Conservation (phyloP, 2,888 invertebrate genomes). For the Pammene fasciana region DNA sequence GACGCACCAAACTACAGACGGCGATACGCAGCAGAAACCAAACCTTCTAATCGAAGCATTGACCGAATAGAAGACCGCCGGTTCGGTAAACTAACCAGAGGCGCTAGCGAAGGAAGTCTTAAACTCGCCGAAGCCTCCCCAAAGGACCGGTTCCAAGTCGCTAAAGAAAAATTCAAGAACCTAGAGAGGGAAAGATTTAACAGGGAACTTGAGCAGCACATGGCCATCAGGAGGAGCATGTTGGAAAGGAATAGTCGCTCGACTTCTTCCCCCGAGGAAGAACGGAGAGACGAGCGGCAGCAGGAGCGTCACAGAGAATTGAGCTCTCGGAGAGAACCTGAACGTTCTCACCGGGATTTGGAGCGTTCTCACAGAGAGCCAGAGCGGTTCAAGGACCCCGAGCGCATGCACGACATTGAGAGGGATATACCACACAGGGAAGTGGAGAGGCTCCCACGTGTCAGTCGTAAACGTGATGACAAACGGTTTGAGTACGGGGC, state of each 20-base stretch:
- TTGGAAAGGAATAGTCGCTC: conserved; percentile 80
- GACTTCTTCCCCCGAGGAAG: conserved; percentile 82
- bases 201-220: conserved; percentile 80
- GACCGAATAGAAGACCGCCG: conserved; percentile 77
- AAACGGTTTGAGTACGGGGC: conserved; percentile 76
- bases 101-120: conserved; percentile 76
- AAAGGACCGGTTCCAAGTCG: conserved; percentile 92
- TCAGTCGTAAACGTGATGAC: conserved; percentile 75
- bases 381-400: conserved; percentile 68
- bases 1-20: conserved; percentile 75
- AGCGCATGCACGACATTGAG: conserved; percentile 64
- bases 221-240: conserved; percentile 79
- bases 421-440: conserved; percentile 67
- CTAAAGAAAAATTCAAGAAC: conserved; percentile 92
- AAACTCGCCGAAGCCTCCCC: conserved; percentile 83
- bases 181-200: conserved; percentile 88
- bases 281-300: conserved; percentile 77
- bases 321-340: conserved; percentile 75
- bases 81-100: conserved; percentile 71
- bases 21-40: conserved; percentile 78
- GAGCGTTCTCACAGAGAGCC: conserved; percentile 68
- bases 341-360: conserved; percentile 72
- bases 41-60: conserved; percentile 75
- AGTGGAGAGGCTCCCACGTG: conserved; percentile 75
- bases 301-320: conserved; percentile 72